Conservation (phyloP, 2,797 vertebrate species). For the Toxotes lorentzi region DNA sequence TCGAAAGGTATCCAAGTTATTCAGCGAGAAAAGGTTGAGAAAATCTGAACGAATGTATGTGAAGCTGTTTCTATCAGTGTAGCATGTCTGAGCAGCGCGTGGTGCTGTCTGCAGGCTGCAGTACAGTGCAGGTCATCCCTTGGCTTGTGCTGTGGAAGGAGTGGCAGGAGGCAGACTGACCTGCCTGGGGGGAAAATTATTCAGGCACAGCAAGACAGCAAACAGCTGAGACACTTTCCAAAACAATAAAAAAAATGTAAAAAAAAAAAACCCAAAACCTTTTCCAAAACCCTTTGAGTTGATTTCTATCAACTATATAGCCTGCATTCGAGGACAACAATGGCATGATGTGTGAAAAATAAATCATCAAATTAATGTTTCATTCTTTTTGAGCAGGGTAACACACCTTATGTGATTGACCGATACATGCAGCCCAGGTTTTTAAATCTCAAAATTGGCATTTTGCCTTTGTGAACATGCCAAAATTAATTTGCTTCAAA, state of each 20-base stretch:
- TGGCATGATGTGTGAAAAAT: not conserved
- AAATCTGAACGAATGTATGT: not conserved
- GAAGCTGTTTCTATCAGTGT: not conserved
- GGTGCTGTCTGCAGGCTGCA: constrained; percentile 7
- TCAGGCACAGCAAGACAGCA: constrained; percentile 20
- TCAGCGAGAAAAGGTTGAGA: not conserved
- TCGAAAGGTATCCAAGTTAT: not conserved
- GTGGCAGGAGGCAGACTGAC: constrained; percentile 32
- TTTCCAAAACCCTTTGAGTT: constrained; percentile 18
- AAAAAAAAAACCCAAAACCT: not conserved
- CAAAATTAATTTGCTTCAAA: constrained; percentile 44
- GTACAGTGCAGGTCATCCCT: constrained; percentile 27
- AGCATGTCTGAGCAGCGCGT: not conserved
- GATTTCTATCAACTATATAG: not conserved
- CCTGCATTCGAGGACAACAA: not conserved
- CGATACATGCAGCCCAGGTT: not conserved
- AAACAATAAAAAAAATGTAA: not conserved
- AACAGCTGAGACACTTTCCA: constrained; percentile 32
- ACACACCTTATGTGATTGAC: not conserved
- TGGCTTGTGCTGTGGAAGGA: constrained; percentile 33
- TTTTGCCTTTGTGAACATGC: constrained; percentile 5
- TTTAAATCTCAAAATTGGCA: constrained; percentile 15
- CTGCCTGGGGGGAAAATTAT: constrained; percentile 29
- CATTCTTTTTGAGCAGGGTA: constrained; percentile 1
- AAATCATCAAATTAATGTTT: constrained; percentile 17